Evolutionary conservation across 2,797 vertebrate genomes (phyloP).

Genomic region (Psittacula echo): DNA sequence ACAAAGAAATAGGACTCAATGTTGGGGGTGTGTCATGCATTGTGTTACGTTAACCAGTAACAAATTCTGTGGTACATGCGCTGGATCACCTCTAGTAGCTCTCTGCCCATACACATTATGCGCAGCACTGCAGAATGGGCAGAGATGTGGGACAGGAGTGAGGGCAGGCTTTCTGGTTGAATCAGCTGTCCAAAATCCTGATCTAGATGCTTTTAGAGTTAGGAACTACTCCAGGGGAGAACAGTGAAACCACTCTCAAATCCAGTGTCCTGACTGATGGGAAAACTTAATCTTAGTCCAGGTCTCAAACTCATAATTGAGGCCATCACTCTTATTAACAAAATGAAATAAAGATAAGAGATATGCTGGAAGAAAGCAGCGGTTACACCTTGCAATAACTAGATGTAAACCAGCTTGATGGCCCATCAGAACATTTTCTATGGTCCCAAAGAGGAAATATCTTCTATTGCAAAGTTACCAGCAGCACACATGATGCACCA

Average conservation of each 20-base stretch:
- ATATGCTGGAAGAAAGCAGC: not conserved
- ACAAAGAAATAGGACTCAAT: not conserved
- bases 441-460: not conserved
- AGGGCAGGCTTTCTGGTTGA: not conserved
- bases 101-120: not conserved
- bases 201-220: not conserved
- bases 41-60: not conserved
- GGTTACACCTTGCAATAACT: not conserved
- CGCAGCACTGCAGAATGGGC: fast-evolving
- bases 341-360: not conserved
- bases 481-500: not conserved
- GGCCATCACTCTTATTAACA: not conserved
- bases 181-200: not conserved
- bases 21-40: not conserved
- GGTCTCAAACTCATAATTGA: not conserved
- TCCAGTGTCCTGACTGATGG: not conserved
- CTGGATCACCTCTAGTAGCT: not conserved
- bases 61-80: not conserved
- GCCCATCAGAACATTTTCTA: not conserved
- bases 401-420: not conserved
- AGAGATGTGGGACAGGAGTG: not conserved
- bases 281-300: not conserved
- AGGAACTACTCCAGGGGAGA: not conserved
- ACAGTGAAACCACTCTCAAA: not conserved
- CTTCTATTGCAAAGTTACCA: not conserved